Base-by-base conservation (phyloP, 2,113 vertebrate genomes). In the Tupaia chinensis region DNA sequence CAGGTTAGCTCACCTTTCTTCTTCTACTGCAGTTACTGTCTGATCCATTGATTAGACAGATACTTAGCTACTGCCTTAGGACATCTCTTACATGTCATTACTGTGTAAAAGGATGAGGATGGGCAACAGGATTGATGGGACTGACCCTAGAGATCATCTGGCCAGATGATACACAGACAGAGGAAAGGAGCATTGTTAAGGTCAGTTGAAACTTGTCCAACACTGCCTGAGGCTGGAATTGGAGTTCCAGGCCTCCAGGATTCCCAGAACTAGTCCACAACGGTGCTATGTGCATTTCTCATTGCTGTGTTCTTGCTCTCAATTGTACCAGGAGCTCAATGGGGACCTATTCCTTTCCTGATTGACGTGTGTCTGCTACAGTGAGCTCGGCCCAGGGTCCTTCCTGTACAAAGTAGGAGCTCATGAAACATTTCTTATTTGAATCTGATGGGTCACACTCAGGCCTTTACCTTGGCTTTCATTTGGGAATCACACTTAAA, bases 401-500 rank as follows among this genome's bases (percentile, higher is more conserved):
- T 86, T 74, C 7, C 9, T 86, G 53, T 44, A 84, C 60, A 68
- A 13, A 82, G 53, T 27, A 23, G 53, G 76, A 86, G 11, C 20
- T 88, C 19, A 27, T 81, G 16, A 95, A 63, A 61, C 82, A 20
- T 91, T 91, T 83, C 69, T 69, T 83, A 74, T 44, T 69, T 78
- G 69, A 96, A 82, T 27, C 27, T 66, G 10, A 70, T 77, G 86
- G 25, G 72, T 76, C 9, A 66, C 12, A 25, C 11, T 2, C 9
- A 90, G 11, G 61, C 32, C 61, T 61, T 79, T 73, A 25, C 66
- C 19, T 69, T 80, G 44, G 34, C 69, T 87, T 94, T 84, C 22
- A 63, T 88, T 96, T 96, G 70, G 65, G 11, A 78, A 69, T 84
- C 80, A 70, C 13, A 60, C 69, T 56, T 65, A 93, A 68, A 11